phyloP scores from a whole-genome alignment of 2,113 vertebrate genomes.

The Gymnocephalus cernua region DNA sequence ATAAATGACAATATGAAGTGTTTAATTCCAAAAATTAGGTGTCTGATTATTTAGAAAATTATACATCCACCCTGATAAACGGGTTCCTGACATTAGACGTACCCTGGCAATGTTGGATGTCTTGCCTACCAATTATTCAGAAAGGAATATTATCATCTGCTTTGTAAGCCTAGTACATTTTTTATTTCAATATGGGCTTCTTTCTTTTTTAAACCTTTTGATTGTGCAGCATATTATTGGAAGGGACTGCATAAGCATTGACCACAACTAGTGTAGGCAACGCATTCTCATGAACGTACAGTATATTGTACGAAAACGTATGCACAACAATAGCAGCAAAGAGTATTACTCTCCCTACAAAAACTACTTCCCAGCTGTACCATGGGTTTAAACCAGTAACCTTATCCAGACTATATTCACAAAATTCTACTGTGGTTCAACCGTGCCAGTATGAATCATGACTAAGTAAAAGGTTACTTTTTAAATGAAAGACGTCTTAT shows the following conservation, averaged over 20 bases:
- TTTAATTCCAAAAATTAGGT: not conserved
- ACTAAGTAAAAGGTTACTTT: not conserved
- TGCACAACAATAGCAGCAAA: not conserved
- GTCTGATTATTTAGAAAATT: not conserved
- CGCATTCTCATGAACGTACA: too few species aligned
- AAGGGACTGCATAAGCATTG: too few species aligned
- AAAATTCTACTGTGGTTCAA: constrained; percentile 17
- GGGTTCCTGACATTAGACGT: not conserved
- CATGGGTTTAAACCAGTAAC: constrained; percentile 10
- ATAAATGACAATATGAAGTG: not conserved
- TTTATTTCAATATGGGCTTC: not conserved
- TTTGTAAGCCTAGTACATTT: not conserved
- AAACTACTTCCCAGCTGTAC: not conserved
- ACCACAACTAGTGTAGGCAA: too few species aligned
- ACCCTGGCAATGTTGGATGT: not conserved
- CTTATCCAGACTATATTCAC: not conserved
- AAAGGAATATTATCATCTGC: not conserved
- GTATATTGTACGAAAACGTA: too few species aligned
- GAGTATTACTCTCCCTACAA: not conserved
- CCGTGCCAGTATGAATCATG: not conserved
- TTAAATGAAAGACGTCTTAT: not conserved
- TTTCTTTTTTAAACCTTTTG: too few species aligned
- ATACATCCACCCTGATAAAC: not conserved
- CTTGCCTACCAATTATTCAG: not conserved
- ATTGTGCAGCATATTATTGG: too few species aligned